Conservation (phyloP, 2,888 invertebrate genomes). For the Fabriciana adippe region DNA sequence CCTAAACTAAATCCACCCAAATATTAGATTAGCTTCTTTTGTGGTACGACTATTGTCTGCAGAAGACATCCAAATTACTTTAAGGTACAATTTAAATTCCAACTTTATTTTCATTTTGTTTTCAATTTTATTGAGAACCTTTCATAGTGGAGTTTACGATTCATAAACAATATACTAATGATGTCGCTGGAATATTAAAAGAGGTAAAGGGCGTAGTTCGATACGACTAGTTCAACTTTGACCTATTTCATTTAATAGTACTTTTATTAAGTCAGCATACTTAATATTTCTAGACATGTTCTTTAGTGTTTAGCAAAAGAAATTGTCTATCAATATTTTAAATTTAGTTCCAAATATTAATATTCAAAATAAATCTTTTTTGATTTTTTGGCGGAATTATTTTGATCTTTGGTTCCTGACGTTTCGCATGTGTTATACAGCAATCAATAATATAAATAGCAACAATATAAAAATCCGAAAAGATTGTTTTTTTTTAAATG, state of each 20-base stretch:
- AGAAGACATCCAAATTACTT: conserved; percentile 32
- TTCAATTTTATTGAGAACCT: conserved; percentile 16
- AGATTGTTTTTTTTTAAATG: too few species aligned
- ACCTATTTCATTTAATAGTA: conserved; percentile 19
- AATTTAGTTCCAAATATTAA: too few species aligned
- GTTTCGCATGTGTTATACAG: too few species aligned
- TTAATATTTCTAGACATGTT: conserved; percentile 5
- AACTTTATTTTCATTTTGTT: conserved; percentile 6
- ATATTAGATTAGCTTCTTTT: conserved; percentile 71
- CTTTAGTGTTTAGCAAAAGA: too few species aligned
- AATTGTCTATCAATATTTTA: too few species aligned
- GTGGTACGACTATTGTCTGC: conserved; percentile 56
- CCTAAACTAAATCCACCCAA: conserved; percentile 54
- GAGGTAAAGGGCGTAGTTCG: conserved; percentile 19
- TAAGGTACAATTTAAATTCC: conserved; percentile 17
- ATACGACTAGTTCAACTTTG: conserved; percentile 19
- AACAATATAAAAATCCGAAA: too few species aligned
- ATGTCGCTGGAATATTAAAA: conserved; percentile 19
- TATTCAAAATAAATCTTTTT: too few species aligned
- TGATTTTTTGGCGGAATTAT: too few species aligned
- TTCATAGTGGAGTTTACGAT: conserved; percentile 11
- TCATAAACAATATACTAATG: conserved; percentile 22
- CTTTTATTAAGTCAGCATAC: conserved; percentile 11
- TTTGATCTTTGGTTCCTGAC: too few species aligned
- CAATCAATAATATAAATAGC: too few species aligned